Conservation (phyloP, 2,113 vertebrate genomes). For the Cyphomyrus discorhynchus region DNA sequence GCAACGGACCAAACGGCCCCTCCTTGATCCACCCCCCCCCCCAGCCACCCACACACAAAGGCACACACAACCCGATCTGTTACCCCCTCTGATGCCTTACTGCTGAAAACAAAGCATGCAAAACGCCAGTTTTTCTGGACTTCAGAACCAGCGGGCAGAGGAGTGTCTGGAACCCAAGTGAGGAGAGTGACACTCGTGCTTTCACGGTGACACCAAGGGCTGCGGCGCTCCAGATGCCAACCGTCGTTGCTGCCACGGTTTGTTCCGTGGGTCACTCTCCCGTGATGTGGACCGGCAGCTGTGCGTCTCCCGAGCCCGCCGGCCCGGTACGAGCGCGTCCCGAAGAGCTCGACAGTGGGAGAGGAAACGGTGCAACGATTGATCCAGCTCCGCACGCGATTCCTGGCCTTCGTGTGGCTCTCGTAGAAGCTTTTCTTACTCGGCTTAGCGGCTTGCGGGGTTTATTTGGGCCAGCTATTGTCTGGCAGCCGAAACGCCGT, state of each 20-base stretch:
- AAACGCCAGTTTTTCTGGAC: conserved; percentile 26
- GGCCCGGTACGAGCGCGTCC: conserved; percentile 40
- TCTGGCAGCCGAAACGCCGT: conserved; percentile 34
- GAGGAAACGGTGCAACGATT: conserved; percentile 46
- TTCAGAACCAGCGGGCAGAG: conserved; percentile 44
- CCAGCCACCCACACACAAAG: neutral
- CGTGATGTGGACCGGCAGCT: conserved; percentile 26
- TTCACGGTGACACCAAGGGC: conserved; percentile 30
- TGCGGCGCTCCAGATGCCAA: conserved; percentile 38
- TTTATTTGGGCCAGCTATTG: conserved; percentile 40
- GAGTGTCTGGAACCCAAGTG: conserved; percentile 30
- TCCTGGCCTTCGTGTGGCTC: conserved; percentile 39
- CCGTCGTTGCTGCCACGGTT: neutral
- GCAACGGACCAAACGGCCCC: neutral
- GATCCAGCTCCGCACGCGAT: conserved; percentile 47
- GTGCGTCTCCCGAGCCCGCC: conserved; percentile 37
- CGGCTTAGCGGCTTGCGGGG: conserved; percentile 40
- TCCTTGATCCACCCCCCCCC: neutral
- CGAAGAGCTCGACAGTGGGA: conserved; percentile 47
- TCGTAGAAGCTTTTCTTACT: conserved; percentile 39
- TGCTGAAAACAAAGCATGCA: neutral
- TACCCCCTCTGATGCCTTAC: neutral
- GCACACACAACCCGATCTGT: neutral
- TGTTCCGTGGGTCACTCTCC: neutral
- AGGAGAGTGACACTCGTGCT: neutral